Percentiles rank a stretch among this genome's conserved stretches.
Evolutionary conservation across 2,797 vertebrate species (phyloP).

Genomic region (Tragelaphus eurycerus): DNA sequence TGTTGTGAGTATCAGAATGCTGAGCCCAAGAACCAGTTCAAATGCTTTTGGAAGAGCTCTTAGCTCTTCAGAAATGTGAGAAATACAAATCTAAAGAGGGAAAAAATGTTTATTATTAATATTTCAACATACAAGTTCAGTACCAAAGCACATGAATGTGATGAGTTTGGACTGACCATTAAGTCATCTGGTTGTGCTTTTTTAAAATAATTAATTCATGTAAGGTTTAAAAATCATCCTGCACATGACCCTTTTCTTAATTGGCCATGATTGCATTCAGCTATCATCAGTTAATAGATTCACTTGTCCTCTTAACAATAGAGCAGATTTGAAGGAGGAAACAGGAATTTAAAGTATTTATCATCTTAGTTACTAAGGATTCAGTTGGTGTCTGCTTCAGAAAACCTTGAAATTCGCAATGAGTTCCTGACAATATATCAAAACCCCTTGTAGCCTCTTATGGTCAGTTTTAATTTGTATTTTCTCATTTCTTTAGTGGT

Average conservation of each 20-base stretch:
- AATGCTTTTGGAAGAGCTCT: not conserved
- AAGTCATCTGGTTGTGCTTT: not conserved
- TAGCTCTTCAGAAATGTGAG: not conserved
- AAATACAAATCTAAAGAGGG: not conserved
- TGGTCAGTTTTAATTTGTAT: not conserved
- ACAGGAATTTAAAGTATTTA: not conserved
- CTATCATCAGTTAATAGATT: not conserved
- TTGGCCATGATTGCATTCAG: not conserved
- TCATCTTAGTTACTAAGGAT: not conserved
- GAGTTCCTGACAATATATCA: not conserved
- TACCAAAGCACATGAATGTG: not conserved
- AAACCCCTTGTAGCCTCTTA: not conserved
- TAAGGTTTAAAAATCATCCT: constrained; percentile 18
- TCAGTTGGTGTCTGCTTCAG: not conserved
- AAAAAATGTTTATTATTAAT: not conserved
- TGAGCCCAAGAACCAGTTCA: not conserved
- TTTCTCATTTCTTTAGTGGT: not conserved
- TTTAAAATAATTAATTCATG: not conserved
- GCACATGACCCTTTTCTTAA: not conserved
- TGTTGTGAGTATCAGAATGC: not conserved
- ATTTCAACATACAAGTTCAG: not conserved
- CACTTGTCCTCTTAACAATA: not conserved
- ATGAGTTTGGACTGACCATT: not conserved
- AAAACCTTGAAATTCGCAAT: constrained; percentile 1
- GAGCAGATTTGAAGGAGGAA: not conserved